A percentile compares a stretch with the other conserved stretches of the same genome.
These are phyloP conservation scores for Tragelaphus buxtoni DNA, from an alignment of 2,113 vertebrate species.

Conservation along the genomic window DNA sequence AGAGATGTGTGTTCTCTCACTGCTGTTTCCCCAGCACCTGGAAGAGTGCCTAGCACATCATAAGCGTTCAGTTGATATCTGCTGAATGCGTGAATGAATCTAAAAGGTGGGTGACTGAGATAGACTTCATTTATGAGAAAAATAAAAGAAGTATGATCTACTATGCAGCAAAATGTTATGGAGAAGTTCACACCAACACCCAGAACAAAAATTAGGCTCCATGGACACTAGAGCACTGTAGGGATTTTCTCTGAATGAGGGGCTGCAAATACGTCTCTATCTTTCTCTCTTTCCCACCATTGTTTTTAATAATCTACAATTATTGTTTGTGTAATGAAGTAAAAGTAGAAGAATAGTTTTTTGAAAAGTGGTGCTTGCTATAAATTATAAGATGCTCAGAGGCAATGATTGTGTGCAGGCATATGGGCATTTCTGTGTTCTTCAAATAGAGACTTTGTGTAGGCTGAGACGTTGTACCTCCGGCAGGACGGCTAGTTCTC, in stretches of 20 bases:
- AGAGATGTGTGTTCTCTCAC: background rate
- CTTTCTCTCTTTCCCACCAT: background rate
- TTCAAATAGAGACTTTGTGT: background rate
- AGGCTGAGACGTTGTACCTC: background rate
- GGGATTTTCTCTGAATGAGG: background rate
- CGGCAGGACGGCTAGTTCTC: background rate
- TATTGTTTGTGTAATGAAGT: background rate
- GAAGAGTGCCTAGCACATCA: background rate
- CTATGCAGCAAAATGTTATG: background rate
- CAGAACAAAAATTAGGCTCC: background rate
- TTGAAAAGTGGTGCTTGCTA: background rate
- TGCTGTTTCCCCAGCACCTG: too few relatives aligned
- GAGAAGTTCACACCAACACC: background rate
- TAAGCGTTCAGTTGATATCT: background rate
- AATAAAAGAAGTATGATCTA: background rate
- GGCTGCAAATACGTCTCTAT: background rate
- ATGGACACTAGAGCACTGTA: background rate
- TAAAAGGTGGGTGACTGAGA: background rate
- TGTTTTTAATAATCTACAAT: background rate
- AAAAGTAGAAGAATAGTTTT: background rate
- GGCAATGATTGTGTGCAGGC: background rate
- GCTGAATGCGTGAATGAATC: background rate
- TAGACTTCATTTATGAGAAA: background rate
- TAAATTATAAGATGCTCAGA: background rate
- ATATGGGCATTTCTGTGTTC: background rate